Base-by-base conservation (phyloP, 1,140 invertebrate species). In the Nasonia giraulti region DNA sequence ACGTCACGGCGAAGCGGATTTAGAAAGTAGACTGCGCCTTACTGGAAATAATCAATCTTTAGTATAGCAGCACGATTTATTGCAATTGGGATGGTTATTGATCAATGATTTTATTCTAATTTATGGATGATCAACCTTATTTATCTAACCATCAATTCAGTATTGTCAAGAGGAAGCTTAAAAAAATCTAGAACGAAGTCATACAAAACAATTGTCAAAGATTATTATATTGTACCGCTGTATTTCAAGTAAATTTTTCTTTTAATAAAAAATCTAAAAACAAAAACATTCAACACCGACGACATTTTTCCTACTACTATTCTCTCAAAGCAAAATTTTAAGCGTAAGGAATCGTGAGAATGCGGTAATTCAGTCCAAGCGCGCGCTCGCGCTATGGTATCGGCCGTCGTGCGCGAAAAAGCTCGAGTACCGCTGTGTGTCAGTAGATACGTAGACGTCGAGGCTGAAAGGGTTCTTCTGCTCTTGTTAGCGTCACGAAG, bases 381-480 rank as follows among this genome's bases (percentile, higher is more conserved):
- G 20, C 55, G 1, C 55, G 4, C 55, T 4, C 55, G 6, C 55
- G 4, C 55, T 0, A 17, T 62, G 55, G 17, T 20, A 62, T 62
- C 5, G 1, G 55, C 55, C n/a, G 55, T 6, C 27, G 10, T 12
- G 68, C 68, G 68, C 23, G 23, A 71, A 31, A 71, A 71, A 71
- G 5, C 27, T 33, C 68, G 68, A 71, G 68, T 71, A 33, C 23
- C 27, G 68, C 31, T 71, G 31, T 14, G 55, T n/a, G 68, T 31
- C 68, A 27, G 23, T 31, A 31, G 8, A 37, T 50, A n/a, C 47
- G 76, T 17, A 17, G 47, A 62, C 55, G 50, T 17, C 33, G 47
- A 62, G 27, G 50, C 50, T 78, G 76, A 78, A 78, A 78, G 76
- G 27, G 27, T 78, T 78, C 50, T 78, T 78, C 76, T 78, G 50